Evolutionary conservation across 30 jellyfish, hydroid and myxozoan genomes (phyloP), one percentile per base, ranked within the genome.

Genomic region (Pseudorhiza aurosa): DNA sequence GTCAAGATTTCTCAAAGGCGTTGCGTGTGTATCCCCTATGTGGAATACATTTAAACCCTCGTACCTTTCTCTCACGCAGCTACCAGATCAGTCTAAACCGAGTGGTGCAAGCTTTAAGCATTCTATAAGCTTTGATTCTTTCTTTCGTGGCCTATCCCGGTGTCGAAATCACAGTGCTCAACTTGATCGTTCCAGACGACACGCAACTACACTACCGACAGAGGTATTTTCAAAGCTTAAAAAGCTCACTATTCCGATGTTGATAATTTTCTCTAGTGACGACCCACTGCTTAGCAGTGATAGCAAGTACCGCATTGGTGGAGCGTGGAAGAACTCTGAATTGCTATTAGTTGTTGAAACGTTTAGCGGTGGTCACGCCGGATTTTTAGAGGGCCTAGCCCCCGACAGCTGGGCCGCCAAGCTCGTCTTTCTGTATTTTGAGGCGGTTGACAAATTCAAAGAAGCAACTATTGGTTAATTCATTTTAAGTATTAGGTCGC

Each of bases 381-480:
- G 95, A 42, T 84, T 84, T 43, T 26, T 84, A 19, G 67, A 72
- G 35, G 95, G 84, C 28, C 42, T 58, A 46, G 6, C 26, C 8
- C 95, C 95, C 21, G 81, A 49, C n/a, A 70, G 95, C 70, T 84
- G 95, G 95, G 88, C 95, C 15, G 95, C 95, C 1, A 31, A 50
- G 11, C 71, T 84, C 6, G 95, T 63, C 6, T 84, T 84, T 39
- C 72, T 56, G 39, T 84, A 84, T 60, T 84, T 84, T 27, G 95
- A 84, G 8, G 95, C 95, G 14, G 88, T 73, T 25, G 84, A 60
- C n/a, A 80, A 64, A 65, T 80, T 80, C 33, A 51, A 70, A 18
- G 77, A 80, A 0, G 91, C 91, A 28, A 80, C 91, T 14, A 58
- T 75, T 40, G 77, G 88, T n/a, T 64, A 64, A n/a, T n/a, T n/a